Evolutionary conservation across 2,888 invertebrate genomes (phyloP), one percentile per base, ranked within the genome.

Genomic region (Odontomyia ornata): DNA sequence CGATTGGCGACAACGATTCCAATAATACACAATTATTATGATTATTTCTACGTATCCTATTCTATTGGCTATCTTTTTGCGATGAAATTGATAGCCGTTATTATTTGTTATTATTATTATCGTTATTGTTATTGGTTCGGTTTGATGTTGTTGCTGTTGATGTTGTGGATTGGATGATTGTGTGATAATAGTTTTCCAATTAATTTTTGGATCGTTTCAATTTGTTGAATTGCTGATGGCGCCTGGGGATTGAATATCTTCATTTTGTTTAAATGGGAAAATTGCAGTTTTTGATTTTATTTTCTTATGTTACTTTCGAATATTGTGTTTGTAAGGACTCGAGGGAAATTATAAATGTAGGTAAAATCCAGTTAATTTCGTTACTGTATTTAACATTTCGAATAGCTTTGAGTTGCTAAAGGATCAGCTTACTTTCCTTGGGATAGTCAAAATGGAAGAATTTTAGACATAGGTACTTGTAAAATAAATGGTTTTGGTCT

Each of bases 11-110:
- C 69, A 69, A 69, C 27, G 18, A 52, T 18, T n/a, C n/a, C 52
- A 52, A 52, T 52, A 52, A 52, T 52, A 52, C 18, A 13, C 18
- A 13, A 52, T 52, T 52, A 52, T 52, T 43, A 43, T 13, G 18
- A 67, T 67, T n/a, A 69, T 47, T 69, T 69, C 46, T 43, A 69
- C 46, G 69, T 69, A 69, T 69, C 46, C 11, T 52, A 13, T 15
- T 25, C 25, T 46, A 69, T 69, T 69, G 69, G 21, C 69, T 15
- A 69, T 69, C 69, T 36, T 36, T 36, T 36, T 36, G 36, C 36
- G 46, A 69, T 69, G 69, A 46, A 69, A 69, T 69, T 47, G 69
- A 69, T 69, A 69, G 69, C 69, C 46, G 27, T 47, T 25, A 47
- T 69, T 69, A 47, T 47, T 36, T 18, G 30, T 65, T 62, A 43